Conservation (phyloP, 2,797 vertebrate species). For the Eulemur mongoz region DNA sequence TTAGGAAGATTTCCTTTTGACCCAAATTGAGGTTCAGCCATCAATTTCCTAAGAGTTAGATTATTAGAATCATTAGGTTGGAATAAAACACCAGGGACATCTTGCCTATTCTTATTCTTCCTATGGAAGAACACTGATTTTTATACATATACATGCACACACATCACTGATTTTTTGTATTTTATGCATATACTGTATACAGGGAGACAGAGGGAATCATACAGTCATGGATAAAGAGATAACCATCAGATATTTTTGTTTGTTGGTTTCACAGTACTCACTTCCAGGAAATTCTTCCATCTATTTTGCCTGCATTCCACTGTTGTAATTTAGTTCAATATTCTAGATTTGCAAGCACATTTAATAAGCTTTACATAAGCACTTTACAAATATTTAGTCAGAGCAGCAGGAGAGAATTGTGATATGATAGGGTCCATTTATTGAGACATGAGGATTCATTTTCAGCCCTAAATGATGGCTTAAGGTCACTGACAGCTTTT, state of each 20-base stretch:
- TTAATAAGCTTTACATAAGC: constrained; percentile 40
- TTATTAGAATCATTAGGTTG: background rate
- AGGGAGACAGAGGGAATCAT: background rate
- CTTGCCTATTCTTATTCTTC: background rate
- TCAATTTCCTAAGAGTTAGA: constrained; percentile 43
- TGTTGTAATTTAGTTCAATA: background rate
- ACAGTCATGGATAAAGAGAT: background rate
- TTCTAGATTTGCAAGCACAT: constrained; percentile 5
- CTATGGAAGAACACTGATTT: background rate
- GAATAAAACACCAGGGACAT: background rate
- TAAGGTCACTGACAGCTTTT: background rate
- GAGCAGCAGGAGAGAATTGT: background rate
- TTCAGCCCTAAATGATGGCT: background rate
- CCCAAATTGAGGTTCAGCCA: constrained; percentile 20
- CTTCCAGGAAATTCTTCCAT: constrained; percentile 5
- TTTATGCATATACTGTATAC: background rate
- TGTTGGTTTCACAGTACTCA: constrained; percentile 17
- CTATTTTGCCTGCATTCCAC: background rate
- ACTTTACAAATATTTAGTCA: constrained; percentile 31
- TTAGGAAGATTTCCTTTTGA: constrained; percentile 49
- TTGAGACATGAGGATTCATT: background rate
- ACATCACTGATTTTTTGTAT: background rate
- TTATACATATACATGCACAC: background rate
- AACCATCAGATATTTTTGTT: constrained; percentile 7
- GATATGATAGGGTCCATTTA: background rate